Evolutionary conservation across 64 coral and sea anemone species (phyloP).

Genomic region (Montipora capricornis): DNA sequence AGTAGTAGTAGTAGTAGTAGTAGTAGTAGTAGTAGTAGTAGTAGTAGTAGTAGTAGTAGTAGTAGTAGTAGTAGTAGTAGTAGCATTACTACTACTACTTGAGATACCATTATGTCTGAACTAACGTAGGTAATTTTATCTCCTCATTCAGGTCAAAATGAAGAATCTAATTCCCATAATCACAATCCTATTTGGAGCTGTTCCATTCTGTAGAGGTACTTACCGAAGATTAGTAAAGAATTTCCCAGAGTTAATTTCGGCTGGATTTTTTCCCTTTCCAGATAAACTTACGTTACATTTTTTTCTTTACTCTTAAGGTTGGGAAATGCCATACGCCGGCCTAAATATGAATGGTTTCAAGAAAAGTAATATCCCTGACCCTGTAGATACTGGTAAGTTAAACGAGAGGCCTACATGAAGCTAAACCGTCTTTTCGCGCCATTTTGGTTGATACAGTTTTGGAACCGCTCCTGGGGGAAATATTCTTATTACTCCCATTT

Average conservation of each 20-base stretch:
- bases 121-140: not conserved
- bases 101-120: not conserved
- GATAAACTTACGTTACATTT: not conserved
- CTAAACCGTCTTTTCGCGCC: too few relatives aligned
- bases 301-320: not conserved
- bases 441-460: too few relatives aligned
- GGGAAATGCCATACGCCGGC: slow-evolving; percentile 43
- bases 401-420: too few relatives aligned
- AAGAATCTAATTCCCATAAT: slow-evolving; percentile 2
- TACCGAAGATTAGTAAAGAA: too few relatives aligned
- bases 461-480: too few relatives aligned
- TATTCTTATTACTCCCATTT: too few relatives aligned
- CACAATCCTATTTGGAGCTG: not conserved
- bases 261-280: not conserved
- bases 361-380: slow-evolving; percentile 23
- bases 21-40: too few relatives aligned
- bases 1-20: too few relatives aligned
- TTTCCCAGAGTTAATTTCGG: not conserved
- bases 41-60: too few relatives aligned
- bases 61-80: too few relatives aligned
- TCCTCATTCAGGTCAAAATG: slow-evolving; percentile 23
- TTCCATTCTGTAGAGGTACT: slow-evolving; percentile 5
- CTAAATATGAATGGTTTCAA: slow-evolving; percentile 31
- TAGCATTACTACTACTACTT: too few relatives aligned
- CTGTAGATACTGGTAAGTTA: not conserved